Evolutionary conservation across 23 tunicate species (phyloP).

Genomic region (Ciona savignyi): DNA sequence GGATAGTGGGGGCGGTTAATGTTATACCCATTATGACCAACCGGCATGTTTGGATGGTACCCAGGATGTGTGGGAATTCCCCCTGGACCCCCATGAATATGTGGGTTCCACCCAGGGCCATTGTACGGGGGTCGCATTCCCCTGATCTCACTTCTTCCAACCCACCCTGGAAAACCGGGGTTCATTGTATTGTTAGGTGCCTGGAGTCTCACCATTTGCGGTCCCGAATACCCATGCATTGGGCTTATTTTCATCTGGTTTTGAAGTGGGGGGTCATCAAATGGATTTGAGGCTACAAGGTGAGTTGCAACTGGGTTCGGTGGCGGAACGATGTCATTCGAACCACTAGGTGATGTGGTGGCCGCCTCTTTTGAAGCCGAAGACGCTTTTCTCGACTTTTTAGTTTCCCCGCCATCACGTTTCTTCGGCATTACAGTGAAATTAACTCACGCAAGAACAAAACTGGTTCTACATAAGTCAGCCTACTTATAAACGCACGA

Average conservation of each 20-base stretch:
- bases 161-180: constrained; percentile 36
- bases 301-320: constrained; percentile 84
- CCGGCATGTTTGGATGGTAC: constrained; percentile 15
- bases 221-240: constrained; percentile 18
- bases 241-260: constrained; percentile 21
- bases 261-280: constrained; percentile 73
- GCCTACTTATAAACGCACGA: too few species aligned
- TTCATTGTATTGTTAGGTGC: constrained; percentile 15
- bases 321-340: constrained; percentile 57
- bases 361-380: constrained; percentile 51
- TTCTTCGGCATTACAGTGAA: background rate
- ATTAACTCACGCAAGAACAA: too few species aligned
- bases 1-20: constrained; percentile 19
- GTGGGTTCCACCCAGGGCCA: constrained; percentile 11
- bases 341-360: constrained; percentile 31
- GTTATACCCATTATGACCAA: constrained; percentile 29
- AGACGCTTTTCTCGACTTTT: constrained; percentile 42
- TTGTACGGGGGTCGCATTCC: constrained; percentile 33
- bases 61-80: constrained; percentile 13
- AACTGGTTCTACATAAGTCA: too few species aligned
- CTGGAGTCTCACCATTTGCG: constrained; percentile 48
- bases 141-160: constrained; percentile 11
- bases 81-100: constrained; percentile 5
- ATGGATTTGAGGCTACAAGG: constrained; percentile 87
- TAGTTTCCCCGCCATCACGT: constrained; percentile 14